Evolutionary conservation across 30 jellyfish, hydroid and myxozoan species (phyloP), one percentile per base, ranked within the genome.

Genomic region (Pelagia noctiluca): DNA sequence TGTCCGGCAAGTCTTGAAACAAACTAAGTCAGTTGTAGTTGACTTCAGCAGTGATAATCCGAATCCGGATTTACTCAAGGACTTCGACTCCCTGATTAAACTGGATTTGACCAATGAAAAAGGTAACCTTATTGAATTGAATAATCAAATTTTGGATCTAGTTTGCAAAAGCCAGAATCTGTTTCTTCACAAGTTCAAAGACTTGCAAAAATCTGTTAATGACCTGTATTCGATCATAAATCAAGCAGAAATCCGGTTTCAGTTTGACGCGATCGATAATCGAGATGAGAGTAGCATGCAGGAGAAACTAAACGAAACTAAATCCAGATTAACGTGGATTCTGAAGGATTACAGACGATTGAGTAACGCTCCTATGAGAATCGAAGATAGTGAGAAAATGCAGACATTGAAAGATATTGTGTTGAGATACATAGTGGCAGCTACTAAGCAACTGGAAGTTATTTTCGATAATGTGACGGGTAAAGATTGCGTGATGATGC

Each of bases 401-500:
- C 70, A 75, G 38, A 48, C 62, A 34, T 47, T 73, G 36, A 85
- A 85, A 61, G 95, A 85, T n/a, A 62, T 85, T 0, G 37, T 85
- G 5, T 29, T 85, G 18, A 85, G 67, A 52, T 85, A 85, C 49
- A 82, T 75, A 33, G 82, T 85, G 2, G 95, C 95, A 3, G 82
- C 89, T 13, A 85, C 95, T 10, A 85, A 65, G 71, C 95, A 74
- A 50, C 23, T 85, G 52, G 95, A 85, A 47, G 88, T 82, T 23
- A 72, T 85, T 76, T 73, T 85, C n/a, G 88, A 85, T 19, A 75
- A 82, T 21, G 83, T 85, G 32, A 63, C 89, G 1, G 95, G 70
- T 33, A 85, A 85, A 67, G 80, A 85, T 29, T 85, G 95, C 35
- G 80, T 85, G 70, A 85, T 85, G 16, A 85, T 85, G 95, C 74